These are phyloP conservation scores for Tenthredo amoena DNA, from an alignment of 2,888 invertebrate genomes.

Conservation along the genomic window DNA sequence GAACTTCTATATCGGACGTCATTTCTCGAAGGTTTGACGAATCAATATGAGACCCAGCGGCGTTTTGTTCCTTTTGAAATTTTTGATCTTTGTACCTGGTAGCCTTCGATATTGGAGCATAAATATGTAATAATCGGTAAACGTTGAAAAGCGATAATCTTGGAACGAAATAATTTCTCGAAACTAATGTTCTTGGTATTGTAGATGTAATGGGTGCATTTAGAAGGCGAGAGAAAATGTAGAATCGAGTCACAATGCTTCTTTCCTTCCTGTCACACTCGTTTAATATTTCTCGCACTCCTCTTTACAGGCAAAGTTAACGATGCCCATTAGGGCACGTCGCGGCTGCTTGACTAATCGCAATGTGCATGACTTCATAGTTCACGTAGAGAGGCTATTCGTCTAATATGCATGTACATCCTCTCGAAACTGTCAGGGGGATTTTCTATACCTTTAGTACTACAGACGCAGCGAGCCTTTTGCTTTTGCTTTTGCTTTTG, in stretches of 20 bases:
- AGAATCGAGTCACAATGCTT: neutral
- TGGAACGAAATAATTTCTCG: neutral
- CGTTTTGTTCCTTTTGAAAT: too few species aligned
- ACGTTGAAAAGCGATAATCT: neutral
- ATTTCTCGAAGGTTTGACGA: too few species aligned
- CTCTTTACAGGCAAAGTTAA: slow-evolving; percentile 63
- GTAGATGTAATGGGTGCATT: neutral
- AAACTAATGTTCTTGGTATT: neutral
- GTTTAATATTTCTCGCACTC: slow-evolving; percentile 1
- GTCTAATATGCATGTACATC: slow-evolving; percentile 69
- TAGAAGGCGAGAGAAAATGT: neutral
- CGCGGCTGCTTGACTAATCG: slow-evolving; percentile 73
- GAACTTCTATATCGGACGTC: too few species aligned
- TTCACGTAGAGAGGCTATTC: slow-evolving; percentile 75
- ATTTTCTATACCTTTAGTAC: slow-evolving; percentile 3
- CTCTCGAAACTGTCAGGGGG: slow-evolving; percentile 74
- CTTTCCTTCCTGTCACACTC: neutral
- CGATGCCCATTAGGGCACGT: slow-evolving; percentile 76
- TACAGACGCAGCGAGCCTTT: neutral
- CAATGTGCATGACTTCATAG: slow-evolving; percentile 73
- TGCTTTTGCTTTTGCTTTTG: slow-evolving; percentile 1
- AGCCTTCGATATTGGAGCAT: too few species aligned
- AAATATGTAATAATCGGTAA: too few species aligned
- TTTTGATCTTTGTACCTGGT: too few species aligned
- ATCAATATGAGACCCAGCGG: too few species aligned